These are phyloP conservation scores for Hiodon tergisus DNA, from an alignment of 2,113 vertebrate species.

Conservation along the genomic window DNA sequence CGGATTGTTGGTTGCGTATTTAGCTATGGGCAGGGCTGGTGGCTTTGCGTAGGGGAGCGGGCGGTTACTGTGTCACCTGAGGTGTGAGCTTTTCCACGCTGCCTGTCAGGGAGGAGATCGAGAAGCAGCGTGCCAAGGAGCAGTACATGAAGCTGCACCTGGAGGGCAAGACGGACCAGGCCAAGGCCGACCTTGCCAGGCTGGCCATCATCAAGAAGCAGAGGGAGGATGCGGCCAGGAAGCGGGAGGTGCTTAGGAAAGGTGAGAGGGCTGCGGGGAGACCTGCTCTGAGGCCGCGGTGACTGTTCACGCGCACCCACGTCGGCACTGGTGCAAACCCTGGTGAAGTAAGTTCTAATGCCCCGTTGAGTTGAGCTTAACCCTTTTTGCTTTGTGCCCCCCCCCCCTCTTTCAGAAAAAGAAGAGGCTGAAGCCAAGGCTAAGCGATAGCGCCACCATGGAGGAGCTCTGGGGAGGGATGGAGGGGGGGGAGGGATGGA, in stretches of 20 bases:
- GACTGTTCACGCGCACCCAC: too few species aligned
- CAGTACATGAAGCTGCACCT: constrained; percentile 72
- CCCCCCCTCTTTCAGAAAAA: constrained; percentile 40
- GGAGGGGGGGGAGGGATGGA: too few species aligned
- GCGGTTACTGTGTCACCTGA: neutral
- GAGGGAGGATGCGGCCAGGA: constrained; percentile 67
- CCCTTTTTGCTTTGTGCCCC: neutral
- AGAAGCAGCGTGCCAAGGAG: constrained; percentile 72
- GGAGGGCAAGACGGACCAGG: constrained; percentile 73
- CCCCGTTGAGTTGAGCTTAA: neutral
- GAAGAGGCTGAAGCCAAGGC: constrained; percentile 57
- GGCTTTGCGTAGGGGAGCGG: too few species aligned
- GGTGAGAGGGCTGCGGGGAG: constrained; percentile 42
- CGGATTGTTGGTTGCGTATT: too few species aligned
- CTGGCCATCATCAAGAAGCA: constrained; percentile 74
- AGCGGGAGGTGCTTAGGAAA: constrained; percentile 66
- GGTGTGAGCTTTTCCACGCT: neutral
- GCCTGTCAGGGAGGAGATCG: constrained; percentile 65
- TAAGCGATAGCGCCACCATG: constrained; percentile 48
- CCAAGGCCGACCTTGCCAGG: constrained; percentile 65
- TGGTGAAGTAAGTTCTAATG: neutral
- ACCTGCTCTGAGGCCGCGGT: too few species aligned
- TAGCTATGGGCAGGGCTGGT: too few species aligned
- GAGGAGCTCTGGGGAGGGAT: too few species aligned
- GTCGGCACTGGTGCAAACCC: too few species aligned